Percentiles rank a stretch among this genome's conserved stretches.
These are phyloP conservation scores for Cosmopolites sordidus DNA, from an alignment of 2,888 invertebrate genomes.

Conservation along the genomic window DNA sequence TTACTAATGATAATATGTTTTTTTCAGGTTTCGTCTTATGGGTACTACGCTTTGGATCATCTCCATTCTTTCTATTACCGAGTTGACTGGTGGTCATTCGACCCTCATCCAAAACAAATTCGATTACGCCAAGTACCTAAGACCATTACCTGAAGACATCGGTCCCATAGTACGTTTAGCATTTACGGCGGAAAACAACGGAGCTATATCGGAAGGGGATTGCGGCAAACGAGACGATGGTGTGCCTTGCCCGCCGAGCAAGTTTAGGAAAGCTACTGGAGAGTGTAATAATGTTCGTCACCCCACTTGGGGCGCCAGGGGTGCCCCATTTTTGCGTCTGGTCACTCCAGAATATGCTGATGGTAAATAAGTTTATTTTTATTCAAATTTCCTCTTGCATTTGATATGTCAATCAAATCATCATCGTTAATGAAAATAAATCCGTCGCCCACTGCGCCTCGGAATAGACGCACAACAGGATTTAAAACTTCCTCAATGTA, in stretches of 20 bases:
- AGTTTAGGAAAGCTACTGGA: slow-evolving; percentile 75
- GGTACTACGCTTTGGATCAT: slow-evolving; percentile 26
- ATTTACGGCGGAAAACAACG: slow-evolving; percentile 37
- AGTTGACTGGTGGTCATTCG: slow-evolving; percentile 21
- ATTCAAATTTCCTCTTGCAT: no score
- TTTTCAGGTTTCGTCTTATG: slow-evolving; percentile 27
- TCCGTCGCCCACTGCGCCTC: no score
- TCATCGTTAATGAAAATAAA: no score
- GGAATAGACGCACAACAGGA: no score
- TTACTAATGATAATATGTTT: no score
- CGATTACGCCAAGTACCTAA: slow-evolving; percentile 42
- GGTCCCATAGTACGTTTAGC: slow-evolving; percentile 40
- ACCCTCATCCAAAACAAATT: slow-evolving; percentile 27
- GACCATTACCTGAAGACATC: slow-evolving; percentile 43
- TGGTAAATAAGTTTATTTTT: slow-evolving; percentile 61
- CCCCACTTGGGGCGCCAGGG: slow-evolving; percentile 77
- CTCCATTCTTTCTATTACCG: slow-evolving; percentile 24
- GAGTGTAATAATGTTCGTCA: slow-evolving; percentile 87
- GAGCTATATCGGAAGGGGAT: slow-evolving; percentile 7
- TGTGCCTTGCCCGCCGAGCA: slow-evolving; percentile 73
- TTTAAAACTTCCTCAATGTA: no score
- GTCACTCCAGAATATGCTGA: slow-evolving; percentile 70
- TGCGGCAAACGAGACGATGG: slow-evolving; percentile 39
- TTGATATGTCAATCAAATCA: no score
- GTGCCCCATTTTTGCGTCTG: slow-evolving; percentile 70